Evolutionary conservation across 2,113 vertebrate genomes (phyloP), one percentile per base, ranked within the genome.

Genomic region (Nanorana parkeri): DNA sequence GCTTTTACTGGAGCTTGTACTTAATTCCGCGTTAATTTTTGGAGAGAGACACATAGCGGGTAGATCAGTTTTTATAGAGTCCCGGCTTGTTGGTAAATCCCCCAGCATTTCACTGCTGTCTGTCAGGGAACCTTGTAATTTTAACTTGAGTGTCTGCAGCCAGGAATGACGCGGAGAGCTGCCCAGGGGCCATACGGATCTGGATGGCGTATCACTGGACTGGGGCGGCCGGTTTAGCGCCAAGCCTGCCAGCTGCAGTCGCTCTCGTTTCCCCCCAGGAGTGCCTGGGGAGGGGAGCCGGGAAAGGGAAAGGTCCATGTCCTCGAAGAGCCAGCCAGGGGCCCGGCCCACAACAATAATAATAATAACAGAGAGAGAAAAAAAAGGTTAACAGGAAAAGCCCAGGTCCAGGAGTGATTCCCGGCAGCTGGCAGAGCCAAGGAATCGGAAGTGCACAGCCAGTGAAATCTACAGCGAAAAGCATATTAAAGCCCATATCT

Each of bases 401-500:
- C 92, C 88, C 80, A 92, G 91, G 92, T 93, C 93, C 93, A 92
- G 92, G 91, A 91, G 89, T 89, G 90, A 93, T 94, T 93, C 92
- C 89, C 92, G 94, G 94, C 93, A 92, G 93, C 94, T 94, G 94
- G 94, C 95, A 88, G 89, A 88, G 89, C 85, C 77, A 88, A 86
- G 86, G 94, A 93, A 95, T 93, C 94, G 94, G 94, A 96, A 95
- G 94, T 83, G 1, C 88, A 92, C 90, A 90, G 88, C 92, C 91
- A 88, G 87, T 93, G 93, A 94, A 95, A 96, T 95, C 93, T 95
- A 94, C 93, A 95, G 92, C 78, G 90, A 95, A 95, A 94, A 95
- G 95, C 96, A 96, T 95, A 97, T 96, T 93, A 98, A 96, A 94
- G 92, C 94, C 95, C 94, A 92, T 96, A 95, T 97, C 95, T 96